Base-by-base conservation (phyloP, 2,797 vertebrate genomes). In the Manis javanica region DNA sequence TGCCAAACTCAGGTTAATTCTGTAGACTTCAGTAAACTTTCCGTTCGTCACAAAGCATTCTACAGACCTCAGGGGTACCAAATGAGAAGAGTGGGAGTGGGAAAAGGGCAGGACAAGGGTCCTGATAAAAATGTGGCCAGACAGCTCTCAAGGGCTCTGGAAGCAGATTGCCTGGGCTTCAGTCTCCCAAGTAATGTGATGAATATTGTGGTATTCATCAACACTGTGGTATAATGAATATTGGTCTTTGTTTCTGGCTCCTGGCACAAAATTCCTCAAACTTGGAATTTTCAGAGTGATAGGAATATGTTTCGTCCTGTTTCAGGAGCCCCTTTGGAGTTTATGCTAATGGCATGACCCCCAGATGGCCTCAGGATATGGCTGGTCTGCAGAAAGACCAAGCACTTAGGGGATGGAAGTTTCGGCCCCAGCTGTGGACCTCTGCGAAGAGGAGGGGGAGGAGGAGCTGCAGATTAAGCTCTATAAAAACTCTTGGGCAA, bases 1-100 rank as follows among this genome's bases (percentile, higher is more conserved):
- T 83, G 94, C 83, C 84, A 92, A 77, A 92, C 83, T 93, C 72
- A 87, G 97, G 94, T 86, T 95, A 96, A 96, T 93, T 94, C 75
- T 95, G 71, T 64, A 94, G 77, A 92, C 34, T 87, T 96, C 90
- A 93, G 75, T 71, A 88, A 92, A 97, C 95, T 96, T 96, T 75
- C 59, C 68, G 57, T 72, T 84, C 95, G 66, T 85, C 53, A 78
- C 21, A 95, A 92, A 93, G 83, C 79, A 87, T 93, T 42, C 63
- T 61, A 46, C 4, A 93, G 79, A 81, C 69, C 51, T 53, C 96
- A 92, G 55, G 37, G 34, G 7, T 10, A 77, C 51, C 55, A 71
- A 90, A 59, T 29, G 37, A 31, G 24, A 90, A 71, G 81, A 86
- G 59, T 26, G 5, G 9, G 39, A 42, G 29, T 9, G 10, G 26